A percentile compares a stretch with the other conserved stretches of the same genome.
Evolutionary conservation across 2,113 vertebrate species (phyloP).

Genomic region (Ceuthmochares aereus): DNA sequence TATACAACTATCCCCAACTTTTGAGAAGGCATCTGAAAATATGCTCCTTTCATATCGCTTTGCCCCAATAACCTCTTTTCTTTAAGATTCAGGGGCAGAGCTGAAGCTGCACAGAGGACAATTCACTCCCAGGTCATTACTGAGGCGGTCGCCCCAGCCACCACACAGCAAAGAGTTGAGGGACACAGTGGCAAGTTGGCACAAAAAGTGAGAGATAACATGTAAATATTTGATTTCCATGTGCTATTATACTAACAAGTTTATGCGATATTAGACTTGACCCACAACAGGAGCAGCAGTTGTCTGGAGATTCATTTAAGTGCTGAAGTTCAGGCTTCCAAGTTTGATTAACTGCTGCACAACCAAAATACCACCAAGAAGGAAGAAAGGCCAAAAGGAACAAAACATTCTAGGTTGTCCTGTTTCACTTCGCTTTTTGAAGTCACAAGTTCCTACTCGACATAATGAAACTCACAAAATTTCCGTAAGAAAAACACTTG

Average conservation of each 20-base stretch:
- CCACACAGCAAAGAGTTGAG: not conserved
- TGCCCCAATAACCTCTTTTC: not conserved
- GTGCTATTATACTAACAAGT: not conserved
- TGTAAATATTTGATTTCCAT: not conserved
- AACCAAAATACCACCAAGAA: not conserved
- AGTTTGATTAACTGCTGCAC: not conserved
- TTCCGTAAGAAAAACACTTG: not conserved
- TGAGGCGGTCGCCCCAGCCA: not conserved
- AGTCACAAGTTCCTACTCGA: not conserved
- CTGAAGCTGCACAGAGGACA: not conserved
- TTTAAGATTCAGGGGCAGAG: not conserved
- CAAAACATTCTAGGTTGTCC: not conserved
- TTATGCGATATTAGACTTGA: not conserved
- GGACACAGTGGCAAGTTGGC: accelerated
- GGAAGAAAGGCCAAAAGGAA: not conserved
- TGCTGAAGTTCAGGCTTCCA: not conserved
- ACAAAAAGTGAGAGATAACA: not conserved
- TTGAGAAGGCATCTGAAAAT: not conserved
- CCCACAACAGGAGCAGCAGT: not conserved
- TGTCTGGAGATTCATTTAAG: not conserved
- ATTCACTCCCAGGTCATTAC: not conserved
- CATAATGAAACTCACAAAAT: not conserved
- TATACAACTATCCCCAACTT: not conserved
- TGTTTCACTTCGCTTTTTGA: conserved; percentile 37
- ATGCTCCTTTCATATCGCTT: not conserved